These are phyloP conservation scores for Atractosteus spatula DNA, from an alignment of 2,113 vertebrate genomes.

Conservation along the genomic window DNA sequence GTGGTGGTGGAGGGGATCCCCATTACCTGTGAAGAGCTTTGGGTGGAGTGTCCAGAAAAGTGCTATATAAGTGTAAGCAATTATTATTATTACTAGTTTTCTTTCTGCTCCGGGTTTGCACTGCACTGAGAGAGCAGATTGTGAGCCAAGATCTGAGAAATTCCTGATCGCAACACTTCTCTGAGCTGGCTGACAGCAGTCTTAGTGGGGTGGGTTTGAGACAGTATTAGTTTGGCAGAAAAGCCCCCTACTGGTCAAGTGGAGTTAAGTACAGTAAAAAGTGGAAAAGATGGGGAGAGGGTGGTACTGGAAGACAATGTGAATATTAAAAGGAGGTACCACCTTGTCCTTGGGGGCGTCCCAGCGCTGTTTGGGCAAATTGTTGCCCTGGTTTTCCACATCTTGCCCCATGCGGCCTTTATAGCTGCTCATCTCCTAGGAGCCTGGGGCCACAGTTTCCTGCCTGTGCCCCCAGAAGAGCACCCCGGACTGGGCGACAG, in stretches of 20 bases:
- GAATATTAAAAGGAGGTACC: neutral
- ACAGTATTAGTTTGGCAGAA: neutral
- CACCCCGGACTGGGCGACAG: constrained; percentile 17
- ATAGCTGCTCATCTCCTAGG: constrained; percentile 38
- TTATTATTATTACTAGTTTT: too few relatives aligned
- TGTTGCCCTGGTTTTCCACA: constrained; percentile 47
- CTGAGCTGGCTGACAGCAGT: too few relatives aligned
- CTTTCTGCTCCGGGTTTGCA: too few relatives aligned
- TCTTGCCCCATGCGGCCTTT: constrained; percentile 36
- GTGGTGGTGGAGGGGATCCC: too few relatives aligned
- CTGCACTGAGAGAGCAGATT: neutral
- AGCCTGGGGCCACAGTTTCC: constrained; percentile 19
- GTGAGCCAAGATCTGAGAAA: neutral
- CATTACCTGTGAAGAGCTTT: too few relatives aligned
- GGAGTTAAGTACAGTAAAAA: neutral
- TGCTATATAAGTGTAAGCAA: too few relatives aligned
- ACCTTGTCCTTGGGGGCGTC: constrained; percentile 35
- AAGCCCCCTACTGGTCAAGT: neutral
- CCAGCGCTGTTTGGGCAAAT: constrained; percentile 40
- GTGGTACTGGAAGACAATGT: neutral
- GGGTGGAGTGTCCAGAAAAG: too few relatives aligned
- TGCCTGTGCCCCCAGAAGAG: constrained; percentile 20
- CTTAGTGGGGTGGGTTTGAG: neutral
- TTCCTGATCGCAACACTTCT: too few relatives aligned
- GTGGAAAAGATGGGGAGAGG: too few relatives aligned